Evolutionary conservation across 2,888 invertebrate genomes (phyloP), one percentile per base, ranked within the genome.

Genomic region (Agrochola lychnidis): DNA sequence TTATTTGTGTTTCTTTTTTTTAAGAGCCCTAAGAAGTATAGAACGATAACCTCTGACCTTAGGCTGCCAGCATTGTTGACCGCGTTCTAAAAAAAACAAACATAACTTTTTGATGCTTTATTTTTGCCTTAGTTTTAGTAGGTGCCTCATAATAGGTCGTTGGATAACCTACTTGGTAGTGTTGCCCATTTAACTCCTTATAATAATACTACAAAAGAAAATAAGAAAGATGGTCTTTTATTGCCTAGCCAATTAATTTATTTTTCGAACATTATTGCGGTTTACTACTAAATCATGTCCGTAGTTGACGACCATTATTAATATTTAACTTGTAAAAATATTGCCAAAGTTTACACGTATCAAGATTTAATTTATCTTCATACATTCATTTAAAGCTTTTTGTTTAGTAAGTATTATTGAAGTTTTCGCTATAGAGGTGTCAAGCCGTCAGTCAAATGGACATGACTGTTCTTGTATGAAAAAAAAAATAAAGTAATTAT

Each of bases 371-470:
- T 74, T 51, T 70, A 76, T 40, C 51, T 36, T 57, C n/a, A 36
- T 42, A 70, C 51, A 22, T 57, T 40, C 19, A 48, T 57, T 56
- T 63, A n/a, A 68, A 61, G 42, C n/a, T 78, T 84, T 81, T 82
- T 88, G 73, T 81, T 51, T n/a, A n/a, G 19, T 73, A 53, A 66
- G 61, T 78, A 79, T 64, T 70, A 79, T 70, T 66, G 19, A 59
- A 64, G 67, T 73, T 82, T 82, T 78, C 61, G 64, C 71, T 70
- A 77, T 78, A 80, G 67, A 82, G 59, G 53, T 86, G 86, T 88
- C 88, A 82, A 84, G 25, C 71, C 72, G 87, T 83, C 87, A 81
- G 30, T 80, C 81, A 80, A 51, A 63, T 4, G 0, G 56, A 78
- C 59, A 59, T 36, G 68, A 45, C 2, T 57, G 61, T 56, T 25